Evolutionary conservation across 2,797 vertebrate species (phyloP), one percentile per base, ranked within the genome.

Genomic region (Gymnoscopelus braueri): DNA sequence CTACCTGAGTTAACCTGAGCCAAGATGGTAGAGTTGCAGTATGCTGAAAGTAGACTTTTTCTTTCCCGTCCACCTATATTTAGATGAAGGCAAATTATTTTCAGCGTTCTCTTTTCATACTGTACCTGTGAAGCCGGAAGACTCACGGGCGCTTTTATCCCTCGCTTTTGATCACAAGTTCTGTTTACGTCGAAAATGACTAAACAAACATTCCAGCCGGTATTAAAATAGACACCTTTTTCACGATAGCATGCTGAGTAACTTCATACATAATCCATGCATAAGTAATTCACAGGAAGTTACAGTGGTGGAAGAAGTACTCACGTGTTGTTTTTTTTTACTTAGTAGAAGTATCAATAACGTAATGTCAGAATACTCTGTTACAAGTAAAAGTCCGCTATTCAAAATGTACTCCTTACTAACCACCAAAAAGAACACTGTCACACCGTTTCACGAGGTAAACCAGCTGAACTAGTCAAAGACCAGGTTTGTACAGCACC

Each of bases 101-200:
- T 62, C n/a, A 77, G 67, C 69, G 29, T 26, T 65, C 23, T 74
- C 32, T 61, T 66, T 75, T 86, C 52, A 48, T 81, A 44, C 39
- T 44, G 39, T 44, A 83, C 80, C 79, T 80, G 48, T 24, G 57
- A 49, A 59, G 52, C 14, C 53, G 32, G 14, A n/a, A 23, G 80
- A 67, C 71, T 81, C 66, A 66, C 55, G 65, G 63, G 55, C 51
- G 63, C 58, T 65, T 63, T 76, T 29, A 71, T 67, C 71, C 23
- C 55, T 23, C 69, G 65, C 79, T 66, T 86, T 86, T 85, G 82
- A 90, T 87, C 71, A 83, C 3, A 75, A 59, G 75, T 61, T 81
- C 80, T 78, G 68, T 74, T 72, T 71, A 62, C 62, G 57, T 75
- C 78, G 52, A 78, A 1, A 81, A 74, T 75, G 85, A 67, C 56